phyloP scores from a whole-genome alignment of 2,113 vertebrate species.

The Phaethon lepturus region DNA sequence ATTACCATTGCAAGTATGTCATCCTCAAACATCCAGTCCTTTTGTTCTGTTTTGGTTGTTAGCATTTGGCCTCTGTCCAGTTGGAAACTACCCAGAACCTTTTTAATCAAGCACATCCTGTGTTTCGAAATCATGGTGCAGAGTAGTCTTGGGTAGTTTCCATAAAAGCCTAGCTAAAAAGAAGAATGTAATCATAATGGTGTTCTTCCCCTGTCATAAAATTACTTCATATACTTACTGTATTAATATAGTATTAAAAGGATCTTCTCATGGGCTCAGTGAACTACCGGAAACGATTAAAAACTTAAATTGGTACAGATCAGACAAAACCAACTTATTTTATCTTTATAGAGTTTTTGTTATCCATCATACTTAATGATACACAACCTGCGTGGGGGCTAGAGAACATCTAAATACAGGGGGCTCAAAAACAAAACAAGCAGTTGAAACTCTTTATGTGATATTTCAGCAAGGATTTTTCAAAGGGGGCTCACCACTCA shows the following conservation, averaged over 20 bases:
- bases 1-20: constrained; percentile 34
- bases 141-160: constrained; percentile 54
- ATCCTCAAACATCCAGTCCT: constrained; percentile 33
- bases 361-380: constrained; percentile 2
- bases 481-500: neutral
- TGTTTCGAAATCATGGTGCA: constrained; percentile 51
- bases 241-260: constrained; percentile 65
- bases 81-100: constrained; percentile 58
- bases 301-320: constrained; percentile 20
- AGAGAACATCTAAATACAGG: neutral
- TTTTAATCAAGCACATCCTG: constrained; percentile 70
- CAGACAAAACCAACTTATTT: constrained; percentile 14
- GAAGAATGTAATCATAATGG: constrained; percentile 55
- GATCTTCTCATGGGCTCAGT: constrained; percentile 9
- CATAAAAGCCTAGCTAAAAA: constrained; percentile 66
- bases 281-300: constrained; percentile 39
- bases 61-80: constrained; percentile 54
- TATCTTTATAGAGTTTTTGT: constrained; percentile 25
- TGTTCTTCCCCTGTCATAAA: constrained; percentile 63
- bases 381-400: neutral
- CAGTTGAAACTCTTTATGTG: neutral
- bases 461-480: neutral
- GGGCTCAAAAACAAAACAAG: neutral
- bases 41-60: constrained; percentile 67
- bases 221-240: constrained; percentile 51